Evolutionary conservation across 2,888 invertebrate genomes (phyloP), one percentile per base, ranked within the genome.

Genomic region (Tethea ocularis): DNA sequence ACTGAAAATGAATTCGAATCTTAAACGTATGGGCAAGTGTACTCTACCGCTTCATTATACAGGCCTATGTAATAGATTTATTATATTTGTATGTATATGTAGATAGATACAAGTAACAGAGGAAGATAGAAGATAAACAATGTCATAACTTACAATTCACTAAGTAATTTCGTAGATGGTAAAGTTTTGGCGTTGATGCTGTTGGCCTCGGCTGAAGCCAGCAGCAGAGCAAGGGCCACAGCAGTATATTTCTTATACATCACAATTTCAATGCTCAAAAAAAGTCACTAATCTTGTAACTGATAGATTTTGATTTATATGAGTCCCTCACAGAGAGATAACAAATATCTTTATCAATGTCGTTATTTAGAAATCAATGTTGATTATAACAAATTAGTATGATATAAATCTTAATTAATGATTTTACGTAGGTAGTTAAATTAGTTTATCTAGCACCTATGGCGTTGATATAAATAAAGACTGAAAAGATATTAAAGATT

Each of bases 131-230:
- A 59, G 59, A 41, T n/a, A n/a, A 57, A 58, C 51, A 38, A 23
- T 55, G 8, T n/a, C n/a, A n/a, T n/a, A n/a, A 72, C 81, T 76
- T 67, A 80, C 82, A 66, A 59, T 24, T 58, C 66, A 36, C 57
- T 51, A 36, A 78, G 67, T 22, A 69, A 56, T 17, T 66, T 63
- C 2, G 79, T 65, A 41, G 68, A 53, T 7, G 73, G 63, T 52
- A 60, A 55, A 46, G 63, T 62, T 56, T 82, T 71, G 13, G 77
- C 61, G 26, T 70, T 69, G 36, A 83, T 63, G 52, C 72, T 57
- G 63, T 77, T 78, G 11, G 85, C 89, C 60, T 86, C 80, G n/a
- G 86, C 85, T 17, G 77, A 82, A 20, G 75, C 83, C 61, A 87
- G 72, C 72, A 86, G 62, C 55, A 81, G 62, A 15, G 79, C 79